phyloP scores from a whole-genome alignment of 1,140 invertebrate species.

The Lordiphosa mommai region DNA sequence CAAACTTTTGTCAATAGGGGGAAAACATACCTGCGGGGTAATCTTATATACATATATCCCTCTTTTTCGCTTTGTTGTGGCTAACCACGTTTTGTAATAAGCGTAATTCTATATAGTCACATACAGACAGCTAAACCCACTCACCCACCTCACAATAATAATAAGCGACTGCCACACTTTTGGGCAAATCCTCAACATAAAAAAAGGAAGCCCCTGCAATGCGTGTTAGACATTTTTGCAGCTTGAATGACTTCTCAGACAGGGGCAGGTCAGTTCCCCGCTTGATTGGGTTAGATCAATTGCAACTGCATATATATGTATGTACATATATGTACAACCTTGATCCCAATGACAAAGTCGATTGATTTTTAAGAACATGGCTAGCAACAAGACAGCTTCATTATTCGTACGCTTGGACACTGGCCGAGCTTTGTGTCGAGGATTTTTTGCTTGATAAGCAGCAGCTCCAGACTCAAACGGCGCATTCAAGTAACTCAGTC shows the following conservation, averaged over 20 bases:
- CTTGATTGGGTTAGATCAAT: conserved; percentile 39
- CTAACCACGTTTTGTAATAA: conserved; percentile 76
- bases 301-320: conserved; percentile 14
- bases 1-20: not conserved
- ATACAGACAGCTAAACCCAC: conserved; percentile 18
- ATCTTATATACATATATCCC: conserved; percentile 26
- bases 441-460: conserved; percentile 58
- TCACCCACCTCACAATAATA: conserved; percentile 8
- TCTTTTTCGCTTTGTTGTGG: conserved; percentile 43
- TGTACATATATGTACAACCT: conserved; percentile 11
- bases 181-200: conserved; percentile 56
- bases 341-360: conserved; percentile 40
- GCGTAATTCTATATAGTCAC: conserved; percentile 67
- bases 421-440: conserved; percentile 31
- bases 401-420: conserved; percentile 20
- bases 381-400: conserved; percentile 16
- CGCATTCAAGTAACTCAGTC: conserved; percentile 37
- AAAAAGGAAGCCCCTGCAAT: conserved; percentile 58
- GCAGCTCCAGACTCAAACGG: conserved; percentile 8
- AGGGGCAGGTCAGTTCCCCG: conserved; percentile 41
- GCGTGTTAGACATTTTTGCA: conserved; percentile 40
- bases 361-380: conserved; percentile 38
- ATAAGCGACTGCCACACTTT: conserved; percentile 45
- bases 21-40: conserved; percentile 12
- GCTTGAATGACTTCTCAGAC: conserved; percentile 26